These are phyloP conservation scores for Ooceraea biroi DNA, from an alignment of 1,140 invertebrate genomes.

Conservation along the genomic window DNA sequence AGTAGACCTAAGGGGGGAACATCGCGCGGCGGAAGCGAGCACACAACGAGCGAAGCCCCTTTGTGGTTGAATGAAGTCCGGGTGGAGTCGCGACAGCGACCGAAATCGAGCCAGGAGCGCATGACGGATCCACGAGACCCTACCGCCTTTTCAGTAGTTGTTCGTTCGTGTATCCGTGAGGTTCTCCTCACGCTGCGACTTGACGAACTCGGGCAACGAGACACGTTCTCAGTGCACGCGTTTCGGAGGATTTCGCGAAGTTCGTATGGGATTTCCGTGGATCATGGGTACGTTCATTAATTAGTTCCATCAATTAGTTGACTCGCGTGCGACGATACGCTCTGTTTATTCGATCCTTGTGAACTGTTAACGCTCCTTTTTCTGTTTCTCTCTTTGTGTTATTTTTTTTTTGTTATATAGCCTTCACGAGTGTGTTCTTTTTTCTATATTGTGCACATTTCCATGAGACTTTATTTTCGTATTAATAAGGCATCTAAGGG, in stretches of 20 bases:
- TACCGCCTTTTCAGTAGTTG: constrained; percentile 74
- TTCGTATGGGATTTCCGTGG: constrained; percentile 4
- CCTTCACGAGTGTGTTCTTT: not conserved
- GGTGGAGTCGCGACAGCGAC: constrained; percentile 70
- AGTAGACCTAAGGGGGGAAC: constrained; percentile 12
- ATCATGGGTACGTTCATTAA: constrained; percentile 47
- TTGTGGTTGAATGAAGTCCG: constrained; percentile 72
- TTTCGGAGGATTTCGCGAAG: constrained; percentile 2
- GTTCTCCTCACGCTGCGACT: constrained; percentile 44
- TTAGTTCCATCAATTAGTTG: not conserved
- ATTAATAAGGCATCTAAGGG: constrained; percentile 18
- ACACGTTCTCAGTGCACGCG: not conserved
- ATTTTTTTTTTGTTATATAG: not conserved
- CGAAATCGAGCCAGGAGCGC: constrained; percentile 73
- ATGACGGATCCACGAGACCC: constrained; percentile 69
- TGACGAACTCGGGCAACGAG: not conserved
- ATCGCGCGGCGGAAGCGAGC: constrained; percentile 55
- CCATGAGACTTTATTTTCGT: not conserved
- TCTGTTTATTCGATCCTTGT: not conserved
- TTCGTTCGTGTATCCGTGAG: constrained; percentile 68
- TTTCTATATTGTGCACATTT: constrained; percentile 10
- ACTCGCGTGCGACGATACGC: not conserved
- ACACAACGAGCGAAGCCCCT: constrained; percentile 55
- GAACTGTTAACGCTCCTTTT: no score
- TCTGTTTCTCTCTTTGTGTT: not conserved